Percentiles rank a stretch among this genome's conserved stretches.
Conservation (phyloP, 1,140 invertebrate species). For the Rhagoletis pomonella region DNA sequence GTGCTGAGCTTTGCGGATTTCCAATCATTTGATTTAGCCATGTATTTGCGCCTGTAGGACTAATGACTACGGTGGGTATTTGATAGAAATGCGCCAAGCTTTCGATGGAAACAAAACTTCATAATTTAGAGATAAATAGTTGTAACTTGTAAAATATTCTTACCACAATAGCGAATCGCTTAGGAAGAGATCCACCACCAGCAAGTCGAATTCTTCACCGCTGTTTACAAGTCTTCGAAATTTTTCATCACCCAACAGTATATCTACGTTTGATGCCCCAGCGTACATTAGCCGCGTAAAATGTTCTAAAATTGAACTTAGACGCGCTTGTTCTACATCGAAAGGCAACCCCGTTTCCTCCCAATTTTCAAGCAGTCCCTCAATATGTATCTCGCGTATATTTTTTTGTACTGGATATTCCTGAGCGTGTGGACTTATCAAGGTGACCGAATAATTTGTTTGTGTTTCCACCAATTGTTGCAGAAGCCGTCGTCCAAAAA, state of each 20-base stretch:
- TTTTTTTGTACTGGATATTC: constrained; percentile 49
- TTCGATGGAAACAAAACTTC: constrained; percentile 53
- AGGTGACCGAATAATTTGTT: constrained; percentile 75
- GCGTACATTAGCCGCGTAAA: constrained; percentile 69
- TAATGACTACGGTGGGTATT: constrained; percentile 78
- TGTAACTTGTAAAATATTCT: constrained; percentile 49
- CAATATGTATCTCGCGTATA: constrained; percentile 66
- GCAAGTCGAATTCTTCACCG: constrained; percentile 67
- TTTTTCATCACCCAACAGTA: constrained; percentile 63
- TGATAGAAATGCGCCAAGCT: constrained; percentile 77
- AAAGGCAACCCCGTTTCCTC: constrained; percentile 74
- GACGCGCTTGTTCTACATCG: constrained; percentile 64
- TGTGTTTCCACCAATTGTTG: constrained; percentile 72
- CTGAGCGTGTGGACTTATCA: constrained; percentile 64
- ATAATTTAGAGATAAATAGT: neutral
- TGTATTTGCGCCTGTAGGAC: constrained; percentile 78
- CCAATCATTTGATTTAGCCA: constrained; percentile 79
- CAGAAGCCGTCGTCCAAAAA: constrained; percentile 70
- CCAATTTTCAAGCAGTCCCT: constrained; percentile 71
- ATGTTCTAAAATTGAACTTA: constrained; percentile 65
- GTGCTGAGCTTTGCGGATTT: constrained; percentile 79
- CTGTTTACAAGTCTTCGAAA: constrained; percentile 65
- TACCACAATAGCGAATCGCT: constrained; percentile 71
- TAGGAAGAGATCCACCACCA: constrained; percentile 68
- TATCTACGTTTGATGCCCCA: constrained; percentile 68